Evolutionary conservation across 30 jellyfish, hydroid and myxozoan species (phyloP), one percentile per base, ranked within the genome.

Genomic region (Pseudorhiza aurosa): DNA sequence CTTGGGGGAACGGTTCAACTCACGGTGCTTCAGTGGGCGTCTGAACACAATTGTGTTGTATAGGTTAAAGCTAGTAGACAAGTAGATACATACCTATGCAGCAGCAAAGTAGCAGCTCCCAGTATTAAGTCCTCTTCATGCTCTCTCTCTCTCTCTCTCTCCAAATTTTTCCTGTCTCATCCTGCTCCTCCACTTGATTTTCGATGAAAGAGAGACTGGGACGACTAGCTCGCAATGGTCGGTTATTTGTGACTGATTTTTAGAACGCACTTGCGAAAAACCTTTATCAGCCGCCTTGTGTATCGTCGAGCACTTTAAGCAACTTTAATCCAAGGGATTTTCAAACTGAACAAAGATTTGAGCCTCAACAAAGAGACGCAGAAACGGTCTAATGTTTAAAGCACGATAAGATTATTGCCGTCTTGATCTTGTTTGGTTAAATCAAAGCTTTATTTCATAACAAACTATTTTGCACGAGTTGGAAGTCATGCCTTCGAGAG

Each of bases 321-420:
- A 44, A 68, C 47, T 40, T 26, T 18, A 68, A 68, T 68, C 81
- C 81, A 33, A 7, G 81, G 68, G 81, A 68, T 68, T 47, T 21
- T 53, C 86, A 49, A 57, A 12, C 74, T 72, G 51, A 72, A 72
- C 86, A 72, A 53, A 19, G 86, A 51, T 57, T 72, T 72, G 86
- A 72, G 68, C 86, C 86, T 37, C 86, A 22, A 47, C 75, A 72
- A 72, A 72, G 40, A 64, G 29, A 15, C 86, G 28, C 86, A 72
- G 86, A 75, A 35, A 55, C 39, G 28, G 75, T 72, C 58, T 14
- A 72, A 36, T 55, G 72, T 68, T 68, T 27, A 49, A 55, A 51
- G 71, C 75, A 72, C 51, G 86, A 72, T 72, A 72, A 72, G 86
- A 72, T 72, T 63, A 47, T 32, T 25, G 86, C 32, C 29, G 49